Evolutionary conservation across 1,140 invertebrate species (phyloP).

Genomic region (Aricia agestis): DNA sequence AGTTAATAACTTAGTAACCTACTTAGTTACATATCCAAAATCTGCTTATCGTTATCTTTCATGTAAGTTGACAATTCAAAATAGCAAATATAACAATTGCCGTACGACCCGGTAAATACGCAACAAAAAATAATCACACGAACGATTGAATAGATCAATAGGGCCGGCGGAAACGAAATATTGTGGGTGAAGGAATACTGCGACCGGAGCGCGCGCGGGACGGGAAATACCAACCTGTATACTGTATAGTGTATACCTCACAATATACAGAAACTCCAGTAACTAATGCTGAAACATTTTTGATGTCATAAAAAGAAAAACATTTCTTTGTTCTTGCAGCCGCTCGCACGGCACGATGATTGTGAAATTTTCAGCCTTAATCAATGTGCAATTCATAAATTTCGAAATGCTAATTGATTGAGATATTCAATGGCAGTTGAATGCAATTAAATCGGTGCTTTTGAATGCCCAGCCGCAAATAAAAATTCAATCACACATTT

Average conservation of each 20-base stretch:
- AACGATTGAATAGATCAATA: constrained; percentile 54
- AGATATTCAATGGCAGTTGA: neutral
- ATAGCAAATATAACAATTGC: constrained; percentile 30
- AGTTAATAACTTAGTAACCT: too few species aligned
- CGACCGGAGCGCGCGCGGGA: neutral
- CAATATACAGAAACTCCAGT: too few species aligned
- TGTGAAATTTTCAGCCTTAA: neutral
- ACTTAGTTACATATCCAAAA: constrained; percentile 2
- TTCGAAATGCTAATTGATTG: neutral
- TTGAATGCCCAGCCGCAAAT: neutral
- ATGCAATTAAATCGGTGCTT: neutral
- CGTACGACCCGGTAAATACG: constrained; percentile 38
- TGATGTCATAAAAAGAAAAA: too few species aligned
- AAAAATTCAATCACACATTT: neutral
- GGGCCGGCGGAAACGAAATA: constrained; percentile 20
- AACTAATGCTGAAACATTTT: too few species aligned
- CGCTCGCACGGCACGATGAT: too few species aligned
- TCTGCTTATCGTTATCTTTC: constrained; percentile 7
- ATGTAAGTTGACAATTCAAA: constrained; percentile 10
- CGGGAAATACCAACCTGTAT: neutral
- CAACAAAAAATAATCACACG: constrained; percentile 41
- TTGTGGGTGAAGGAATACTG: constrained; percentile 14
- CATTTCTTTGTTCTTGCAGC: too few species aligned
- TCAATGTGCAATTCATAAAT: neutral
- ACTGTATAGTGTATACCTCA: too few species aligned